phyloP scores from a whole-genome alignment of 1,140 invertebrate species.

The Ceratosolen fusciceps region DNA sequence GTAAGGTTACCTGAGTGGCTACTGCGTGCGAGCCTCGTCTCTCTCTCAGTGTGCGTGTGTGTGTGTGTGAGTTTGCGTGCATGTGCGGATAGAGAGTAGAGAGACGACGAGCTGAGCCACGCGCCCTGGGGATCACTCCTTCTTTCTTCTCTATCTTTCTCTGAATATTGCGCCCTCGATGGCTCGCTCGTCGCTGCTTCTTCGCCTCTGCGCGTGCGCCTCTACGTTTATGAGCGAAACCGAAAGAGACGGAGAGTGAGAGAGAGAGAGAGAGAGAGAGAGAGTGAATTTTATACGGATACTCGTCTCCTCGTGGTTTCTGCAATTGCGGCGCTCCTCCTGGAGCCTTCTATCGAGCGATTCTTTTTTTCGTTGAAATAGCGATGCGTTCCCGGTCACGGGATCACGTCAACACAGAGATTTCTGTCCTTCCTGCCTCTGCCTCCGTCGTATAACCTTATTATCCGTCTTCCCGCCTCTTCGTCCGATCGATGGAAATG shows the following conservation, averaged over 20 bases:
- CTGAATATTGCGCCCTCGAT: not conserved
- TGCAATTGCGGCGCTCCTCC: not conserved
- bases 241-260: too few species aligned
- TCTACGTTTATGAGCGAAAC: not conserved
- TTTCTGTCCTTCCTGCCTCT: not conserved
- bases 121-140: not conserved
- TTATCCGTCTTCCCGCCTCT: not conserved
- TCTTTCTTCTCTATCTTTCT: not conserved
- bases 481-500: not conserved
- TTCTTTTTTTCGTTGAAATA: not conserved
- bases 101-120: not conserved
- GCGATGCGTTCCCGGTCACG: not conserved
- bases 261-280: too few species aligned
- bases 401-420: not conserved
- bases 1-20: too few species aligned
- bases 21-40: too few species aligned
- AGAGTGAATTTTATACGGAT: too few species aligned
- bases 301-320: constrained; percentile 4
- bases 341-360: not conserved
- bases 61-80: too few species aligned
- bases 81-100: too few species aligned
- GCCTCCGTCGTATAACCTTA: not conserved
- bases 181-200: not conserved
- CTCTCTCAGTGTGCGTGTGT: too few species aligned
- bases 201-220: not conserved